Percentiles rank a stretch among this genome's conserved stretches.
phyloP scores from a whole-genome alignment of 2,113 vertebrate species.

The Sinocyclocheilus anophthalmus region DNA sequence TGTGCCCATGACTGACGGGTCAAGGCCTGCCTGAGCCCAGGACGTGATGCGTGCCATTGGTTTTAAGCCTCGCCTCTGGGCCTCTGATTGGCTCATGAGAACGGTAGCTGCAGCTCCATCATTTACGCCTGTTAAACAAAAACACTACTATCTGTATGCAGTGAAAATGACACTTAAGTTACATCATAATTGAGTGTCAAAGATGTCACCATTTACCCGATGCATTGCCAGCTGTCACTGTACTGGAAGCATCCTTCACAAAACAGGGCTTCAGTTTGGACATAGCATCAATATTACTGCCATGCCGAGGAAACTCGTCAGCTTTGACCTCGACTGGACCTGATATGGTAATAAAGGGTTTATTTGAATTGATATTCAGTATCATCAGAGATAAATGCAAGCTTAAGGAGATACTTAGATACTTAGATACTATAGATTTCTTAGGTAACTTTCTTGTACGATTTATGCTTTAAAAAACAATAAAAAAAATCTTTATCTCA shows the following conservation, averaged over 20 bases:
- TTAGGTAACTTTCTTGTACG: neutral
- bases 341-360: slow-evolving; percentile 61
- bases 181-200: neutral
- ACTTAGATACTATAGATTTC: no score
- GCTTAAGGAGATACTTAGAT: neutral
- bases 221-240: slow-evolving; percentile 90
- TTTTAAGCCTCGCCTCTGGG: slow-evolving; percentile 77
- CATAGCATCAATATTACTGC: slow-evolving; percentile 83
- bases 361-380: neutral
- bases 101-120: slow-evolving; percentile 95
- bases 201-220: slow-evolving; percentile 78
- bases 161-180: neutral
- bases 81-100: slow-evolving; percentile 90
- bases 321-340: slow-evolving; percentile 85
- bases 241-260: slow-evolving; percentile 85
- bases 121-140: slow-evolving; percentile 81
- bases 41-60: slow-evolving; percentile 86
- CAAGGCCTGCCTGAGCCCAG: slow-evolving; percentile 90
- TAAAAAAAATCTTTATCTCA: neutral
- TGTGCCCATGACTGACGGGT: slow-evolving; percentile 92
- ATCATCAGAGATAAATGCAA: neutral
- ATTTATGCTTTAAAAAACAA: neutral
- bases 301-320: slow-evolving; percentile 92
- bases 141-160: neutral
- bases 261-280: slow-evolving; percentile 90